Evolutionary conservation across 2,888 invertebrate genomes (phyloP).

Genomic region (Nebria salina): DNA sequence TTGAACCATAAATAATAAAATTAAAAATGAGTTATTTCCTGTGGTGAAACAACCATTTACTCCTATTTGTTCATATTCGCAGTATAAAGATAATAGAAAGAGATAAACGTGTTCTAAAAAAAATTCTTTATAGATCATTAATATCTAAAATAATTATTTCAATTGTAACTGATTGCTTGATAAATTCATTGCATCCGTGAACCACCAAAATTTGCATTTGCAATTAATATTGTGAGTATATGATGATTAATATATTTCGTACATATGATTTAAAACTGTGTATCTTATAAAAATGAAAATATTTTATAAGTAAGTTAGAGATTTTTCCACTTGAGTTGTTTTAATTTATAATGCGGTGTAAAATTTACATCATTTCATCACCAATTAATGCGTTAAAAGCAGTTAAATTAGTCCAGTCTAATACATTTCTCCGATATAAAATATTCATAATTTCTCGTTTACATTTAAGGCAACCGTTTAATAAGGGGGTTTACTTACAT

Average conservation of each 20-base stretch:
- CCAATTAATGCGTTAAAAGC: not conserved
- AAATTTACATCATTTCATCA: not conserved
- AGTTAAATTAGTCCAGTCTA: not conserved
- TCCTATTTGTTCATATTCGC: not conserved
- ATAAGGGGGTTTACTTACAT: not conserved
- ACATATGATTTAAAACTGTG: too few species aligned
- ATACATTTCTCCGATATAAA: not conserved
- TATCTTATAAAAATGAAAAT: too few species aligned
- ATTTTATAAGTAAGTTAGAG: too few species aligned
- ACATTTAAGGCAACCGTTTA: not conserved
- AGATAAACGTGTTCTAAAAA: not conserved
- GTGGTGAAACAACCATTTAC: not conserved
- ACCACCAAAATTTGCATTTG: too few species aligned
- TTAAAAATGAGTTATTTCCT: not conserved
- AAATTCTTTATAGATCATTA: too few species aligned
- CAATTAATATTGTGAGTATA: too few species aligned
- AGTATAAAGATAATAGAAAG: not conserved
- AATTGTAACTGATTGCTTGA: too few species aligned
- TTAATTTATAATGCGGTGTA: not conserved
- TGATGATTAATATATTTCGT: too few species aligned
- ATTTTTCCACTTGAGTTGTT: not conserved
- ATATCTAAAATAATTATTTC: too few species aligned
- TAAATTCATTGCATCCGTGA: too few species aligned
- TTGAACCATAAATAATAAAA: not conserved
- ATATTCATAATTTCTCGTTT: not conserved